Evolutionary conservation across 2,113 vertebrate genomes (phyloP), one percentile per base, ranked within the genome.

Genomic region (Ranitomeya imitator): DNA sequence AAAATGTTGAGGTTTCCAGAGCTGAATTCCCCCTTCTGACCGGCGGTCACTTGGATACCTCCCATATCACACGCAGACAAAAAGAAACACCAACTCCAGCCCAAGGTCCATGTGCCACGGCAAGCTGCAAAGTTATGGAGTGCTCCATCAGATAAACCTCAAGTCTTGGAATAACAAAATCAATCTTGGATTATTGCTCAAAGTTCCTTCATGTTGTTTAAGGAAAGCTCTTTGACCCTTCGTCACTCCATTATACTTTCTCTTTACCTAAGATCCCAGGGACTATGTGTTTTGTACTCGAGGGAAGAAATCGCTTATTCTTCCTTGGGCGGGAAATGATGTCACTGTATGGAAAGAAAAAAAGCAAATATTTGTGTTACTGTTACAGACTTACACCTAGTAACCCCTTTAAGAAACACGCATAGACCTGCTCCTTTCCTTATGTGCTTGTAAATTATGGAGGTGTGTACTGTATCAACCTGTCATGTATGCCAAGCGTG

Each of bases 321-420:
- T 26, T 19, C 26, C 15, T 26, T n/a, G 63, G 14, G 45, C 52
- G n/a, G 21, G 0, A 23, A 21, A 18, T 55, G 82, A 71, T 26
- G 82, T 71, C 82, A 55, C 82, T 65, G 63, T 16, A 55, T 3
- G 16, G 63, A n/a, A 55, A 23, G 15, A 83, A 52, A 85, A 45
- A 57, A 69, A 54, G 54, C 45, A 79, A 86, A 86, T 79, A 80
- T 69, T 69, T 59, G 85, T 26, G 76, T 69, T 79, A 69, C 37
- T 13, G 21, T 65, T 23, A 55, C n/a, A 79, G n/a, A 19, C 59
- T 26, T 86, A 54, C 74, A 86, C 61, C 76, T 86, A 79, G 85
- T 86, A 79, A 86, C 85, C 45, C 51, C 51, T 61, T 0, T 19
- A 13, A 37, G 83, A 55, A 55, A 16, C 63, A 85, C 9, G 51